Evolutionary conservation across 2,113 vertebrate species (phyloP), one percentile per base, ranked within the genome.

Genomic region (Craseonycteris thonglongyai): DNA sequence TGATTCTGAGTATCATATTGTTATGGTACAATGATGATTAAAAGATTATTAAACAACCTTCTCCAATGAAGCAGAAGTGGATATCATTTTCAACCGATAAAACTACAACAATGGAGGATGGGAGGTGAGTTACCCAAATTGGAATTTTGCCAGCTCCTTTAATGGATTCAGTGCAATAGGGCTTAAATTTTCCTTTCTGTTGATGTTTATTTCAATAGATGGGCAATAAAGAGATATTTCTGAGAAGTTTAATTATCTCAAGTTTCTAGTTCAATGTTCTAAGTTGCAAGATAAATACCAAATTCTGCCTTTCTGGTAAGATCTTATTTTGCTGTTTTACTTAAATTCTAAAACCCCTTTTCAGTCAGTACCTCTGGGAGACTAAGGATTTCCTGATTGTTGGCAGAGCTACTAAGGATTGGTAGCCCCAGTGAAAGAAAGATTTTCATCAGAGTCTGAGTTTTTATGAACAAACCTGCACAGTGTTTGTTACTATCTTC

Each of bases 321-420:
- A 81, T 81, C 76, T 42, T 80, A 92, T 81, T 88, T 54, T 78
- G 68, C 61, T 93, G 26, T 80, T 93, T 84, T 66, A 74, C 18
- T 95, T 75, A 83, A 89, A 80, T 93, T 87, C 84, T 95, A 68
- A 93, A 93, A 68, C 47, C 4, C 15, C 26, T 94, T 90, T 94
- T 81, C 30, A 85, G 21, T 82, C 47, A 49, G 85, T 51, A 78
- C 51, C 72, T 38, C 78, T 38, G 68, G n/a, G 66, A 96, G 21
- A 68, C 21, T 22, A 85, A 79, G 45, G 15, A 11, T 74, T 94
- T 89, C 51, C 74, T 92, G 26, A 65, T 42, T 78, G 13, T 78
- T 90, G 92, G 90, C 76, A 92, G 72, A 91, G 19, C 38, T 72
- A 51, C n/a, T 84, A 42, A 79, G 88, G 71, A 85, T 72, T 63